These are phyloP conservation scores for Naja naja DNA, from an alignment of 2,113 vertebrate genomes.

Conservation along the genomic window DNA sequence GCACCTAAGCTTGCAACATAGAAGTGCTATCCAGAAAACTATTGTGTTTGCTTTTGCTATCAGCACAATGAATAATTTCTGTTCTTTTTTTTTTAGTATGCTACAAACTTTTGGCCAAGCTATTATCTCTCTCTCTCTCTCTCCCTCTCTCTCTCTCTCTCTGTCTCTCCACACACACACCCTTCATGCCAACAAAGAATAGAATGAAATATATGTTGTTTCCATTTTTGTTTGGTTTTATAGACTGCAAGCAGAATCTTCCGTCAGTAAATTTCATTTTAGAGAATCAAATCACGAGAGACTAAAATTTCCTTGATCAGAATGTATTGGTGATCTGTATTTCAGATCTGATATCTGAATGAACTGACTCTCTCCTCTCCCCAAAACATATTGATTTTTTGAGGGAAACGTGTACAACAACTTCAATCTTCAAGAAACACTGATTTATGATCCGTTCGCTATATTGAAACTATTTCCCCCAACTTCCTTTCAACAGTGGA, in stretches of 20 bases:
- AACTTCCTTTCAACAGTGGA: not conserved
- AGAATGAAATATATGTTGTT: not conserved
- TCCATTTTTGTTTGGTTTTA: not conserved
- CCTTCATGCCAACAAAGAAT: not conserved
- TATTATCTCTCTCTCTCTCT: not conserved
- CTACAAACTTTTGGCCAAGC: not conserved
- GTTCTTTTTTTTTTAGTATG: not conserved
- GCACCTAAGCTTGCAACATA: not conserved
- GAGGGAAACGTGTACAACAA: not conserved
- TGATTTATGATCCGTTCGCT: not conserved
- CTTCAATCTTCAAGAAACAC: not conserved
- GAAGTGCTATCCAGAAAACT: not conserved
- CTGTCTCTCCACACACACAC: too few relatives aligned
- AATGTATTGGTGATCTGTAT: not conserved
- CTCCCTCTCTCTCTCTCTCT: too few relatives aligned
- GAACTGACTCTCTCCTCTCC: not conserved
- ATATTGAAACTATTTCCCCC: too few relatives aligned
- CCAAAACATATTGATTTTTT: not conserved
- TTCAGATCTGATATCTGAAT: not conserved
- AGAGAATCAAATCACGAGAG: constrained; percentile 2
- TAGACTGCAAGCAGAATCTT: not conserved
- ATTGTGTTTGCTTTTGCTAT: not conserved
- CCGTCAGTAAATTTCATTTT: not conserved
- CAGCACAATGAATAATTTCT: not conserved
- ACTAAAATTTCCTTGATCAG: not conserved